These are phyloP conservation scores for Furnarius figulus DNA, from an alignment of 2,113 vertebrate species.

Conservation along the genomic window DNA sequence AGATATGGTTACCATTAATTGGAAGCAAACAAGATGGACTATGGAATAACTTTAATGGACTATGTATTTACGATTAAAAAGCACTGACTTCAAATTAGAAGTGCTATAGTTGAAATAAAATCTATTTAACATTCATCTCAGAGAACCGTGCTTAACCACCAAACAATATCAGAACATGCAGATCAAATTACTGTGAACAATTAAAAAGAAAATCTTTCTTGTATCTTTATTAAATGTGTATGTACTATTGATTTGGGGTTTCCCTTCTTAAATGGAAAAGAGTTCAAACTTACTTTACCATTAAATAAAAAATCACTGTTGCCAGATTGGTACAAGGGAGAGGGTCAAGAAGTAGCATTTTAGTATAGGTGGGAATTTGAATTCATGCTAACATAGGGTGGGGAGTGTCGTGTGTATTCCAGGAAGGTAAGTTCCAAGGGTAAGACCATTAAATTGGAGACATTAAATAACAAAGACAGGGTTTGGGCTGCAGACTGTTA, in stretches of 20 bases:
- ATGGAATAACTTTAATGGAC: slow-evolving; percentile 33
- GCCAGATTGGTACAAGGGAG: slow-evolving; percentile 86
- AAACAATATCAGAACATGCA: slow-evolving; percentile 75
- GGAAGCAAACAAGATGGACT: slow-evolving; percentile 64
- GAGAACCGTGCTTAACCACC: slow-evolving; percentile 72
- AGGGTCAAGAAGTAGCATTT: slow-evolving; percentile 78
- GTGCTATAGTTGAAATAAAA: slow-evolving; percentile 4
- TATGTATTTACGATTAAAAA: slow-evolving; percentile 37
- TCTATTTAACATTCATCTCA: slow-evolving; percentile 56
- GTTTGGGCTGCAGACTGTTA: slow-evolving; percentile 77
- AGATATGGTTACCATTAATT: slow-evolving; percentile 63
- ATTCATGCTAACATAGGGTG: slow-evolving; percentile 78
- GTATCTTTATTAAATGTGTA: slow-evolving; percentile 43
- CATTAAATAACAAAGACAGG: slow-evolving; percentile 72
- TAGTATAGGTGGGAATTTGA: slow-evolving; percentile 81
- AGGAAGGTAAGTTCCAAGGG: slow-evolving; percentile 79
- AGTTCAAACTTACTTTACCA: slow-evolving; percentile 14
- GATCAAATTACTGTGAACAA: slow-evolving; percentile 39
- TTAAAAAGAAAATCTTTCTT: slow-evolving; percentile 14
- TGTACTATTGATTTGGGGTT: background rate
- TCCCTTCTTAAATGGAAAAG: background rate
- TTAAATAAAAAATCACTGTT: slow-evolving; percentile 69
- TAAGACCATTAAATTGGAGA: slow-evolving; percentile 71
- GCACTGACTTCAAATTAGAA: slow-evolving; percentile 14
- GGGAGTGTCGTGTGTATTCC: slow-evolving; percentile 62